Evolutionary conservation across 2,797 vertebrate genomes (phyloP).

Genomic region (Pygocentrus nattereri): DNA sequence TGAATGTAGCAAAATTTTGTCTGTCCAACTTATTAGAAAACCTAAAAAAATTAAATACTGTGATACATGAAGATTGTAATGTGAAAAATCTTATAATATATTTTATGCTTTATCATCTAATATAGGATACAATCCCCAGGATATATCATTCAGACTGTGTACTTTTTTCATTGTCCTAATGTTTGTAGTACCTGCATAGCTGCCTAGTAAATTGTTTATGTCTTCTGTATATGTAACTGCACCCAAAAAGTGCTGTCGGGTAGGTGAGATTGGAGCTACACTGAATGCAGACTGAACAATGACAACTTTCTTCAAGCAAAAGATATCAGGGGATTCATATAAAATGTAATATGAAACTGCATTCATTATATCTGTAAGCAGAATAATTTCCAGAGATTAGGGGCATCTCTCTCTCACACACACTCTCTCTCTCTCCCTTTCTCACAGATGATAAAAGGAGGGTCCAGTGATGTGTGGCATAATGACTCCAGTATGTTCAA

Average conservation of each 20-base stretch:
- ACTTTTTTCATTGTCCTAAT: too few species aligned
- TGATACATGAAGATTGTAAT: too few species aligned
- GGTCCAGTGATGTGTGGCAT: background rate
- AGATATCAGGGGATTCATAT: background rate
- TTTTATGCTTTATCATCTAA: too few species aligned
- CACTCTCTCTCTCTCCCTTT: background rate
- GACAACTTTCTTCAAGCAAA: background rate
- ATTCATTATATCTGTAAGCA: background rate
- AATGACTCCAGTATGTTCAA: slow-evolving; percentile 21
- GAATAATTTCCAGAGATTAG: background rate
- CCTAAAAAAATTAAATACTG: too few species aligned
- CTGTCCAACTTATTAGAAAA: too few species aligned
- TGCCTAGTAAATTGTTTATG: background rate
- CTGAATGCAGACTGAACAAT: background rate
- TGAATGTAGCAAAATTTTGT: too few species aligned
- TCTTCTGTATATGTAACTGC: background rate
- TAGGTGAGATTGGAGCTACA: background rate
- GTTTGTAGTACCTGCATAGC: background rate
- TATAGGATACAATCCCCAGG: too few species aligned
- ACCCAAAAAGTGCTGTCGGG: background rate
- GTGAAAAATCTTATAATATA: too few species aligned
- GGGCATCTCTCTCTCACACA: background rate
- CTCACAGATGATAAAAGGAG: background rate
- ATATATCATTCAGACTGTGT: too few species aligned
- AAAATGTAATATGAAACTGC: background rate